Evolutionary conservation across 1,140 invertebrate species (phyloP), one percentile per base, ranked within the genome.

Genomic region (Holotrichia oblita): DNA sequence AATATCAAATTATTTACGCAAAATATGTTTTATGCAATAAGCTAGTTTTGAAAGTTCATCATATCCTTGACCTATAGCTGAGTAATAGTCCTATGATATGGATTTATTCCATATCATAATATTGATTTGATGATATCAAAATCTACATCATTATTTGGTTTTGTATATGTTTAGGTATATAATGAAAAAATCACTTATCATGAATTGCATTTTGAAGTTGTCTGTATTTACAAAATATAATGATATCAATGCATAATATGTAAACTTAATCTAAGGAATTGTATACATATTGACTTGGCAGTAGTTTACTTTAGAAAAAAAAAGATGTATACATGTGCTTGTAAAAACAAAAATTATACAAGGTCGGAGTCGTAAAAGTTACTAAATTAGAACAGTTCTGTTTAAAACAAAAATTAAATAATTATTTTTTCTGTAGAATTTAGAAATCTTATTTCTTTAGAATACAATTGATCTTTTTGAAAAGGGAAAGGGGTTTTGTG

Each of bases 1-100:
- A 69, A 69, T 69, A 69, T 69, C 22, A 27, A 69, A 69, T 34
- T 10, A 9, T 69, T 69, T 69, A 69, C 61, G 10, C 17, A 64
- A 69, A 69, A 69, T 34, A 27, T 34, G 12, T 69, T 55, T 69
- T 69, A 69, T 76, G 41, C 75, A 76, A 20, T 59, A 74, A 34
- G 61, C 22, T 69, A 69, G 22, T 24, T 69, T 27, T 69, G 61
- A 69, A 69, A 69, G 61, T 69, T 69, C 61, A 69, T 69, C 61
- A 17, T 61, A 69, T 69, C 61, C 61, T 69, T 69, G 61, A 69
- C 61, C 22, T 69, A 69, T 69, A 12, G 2, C 61, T 69, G 8
- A 69, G 61, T 27, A 69, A 8, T 27, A 69, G 20, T 27, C 17
- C 7, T 20, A 69, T 34, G 22, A 69, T 69, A 69, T 69, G 61